Conservation (phyloP, 2,888 invertebrate species). For the Sphinx pinastri region DNA sequence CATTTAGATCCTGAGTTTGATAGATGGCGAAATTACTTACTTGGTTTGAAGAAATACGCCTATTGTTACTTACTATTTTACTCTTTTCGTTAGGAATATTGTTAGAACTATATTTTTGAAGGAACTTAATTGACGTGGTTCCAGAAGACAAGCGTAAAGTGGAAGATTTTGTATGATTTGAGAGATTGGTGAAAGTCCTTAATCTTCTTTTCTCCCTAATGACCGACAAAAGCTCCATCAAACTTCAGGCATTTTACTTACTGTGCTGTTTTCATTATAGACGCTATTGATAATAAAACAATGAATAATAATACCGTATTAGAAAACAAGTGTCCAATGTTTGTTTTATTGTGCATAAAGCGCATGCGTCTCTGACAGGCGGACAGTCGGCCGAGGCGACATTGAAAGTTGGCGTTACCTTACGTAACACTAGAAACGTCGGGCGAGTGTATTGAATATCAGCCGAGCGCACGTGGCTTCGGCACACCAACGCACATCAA, state of each 20-base stretch:
- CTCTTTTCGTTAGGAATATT: neutral
- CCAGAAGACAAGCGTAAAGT: no score
- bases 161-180: no score
- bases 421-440: slow-evolving; percentile 78
- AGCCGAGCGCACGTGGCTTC: slow-evolving; percentile 68
- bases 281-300: no score
- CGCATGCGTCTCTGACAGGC: slow-evolving; percentile 21
- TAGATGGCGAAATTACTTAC: slow-evolving; percentile 9
- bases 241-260: no score
- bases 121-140: no score
- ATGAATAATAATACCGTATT: no score
- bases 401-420: slow-evolving; percentile 79
- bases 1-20: neutral
- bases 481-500: slow-evolving; percentile 24
- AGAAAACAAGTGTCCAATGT: neutral
- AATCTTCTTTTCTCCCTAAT: no score
- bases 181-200: no score
- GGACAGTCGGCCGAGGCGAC: slow-evolving; percentile 52
- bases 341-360: slow-evolving; percentile 24
- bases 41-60: neutral
- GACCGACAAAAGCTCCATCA: no score
- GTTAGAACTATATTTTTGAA: neutral
- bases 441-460: slow-evolving; percentile 71
- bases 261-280: no score
- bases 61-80: slow-evolving; percentile 1